These are phyloP conservation scores for Ennomos erosarius DNA, from an alignment of 2,888 invertebrate species.

Conservation along the genomic window DNA sequence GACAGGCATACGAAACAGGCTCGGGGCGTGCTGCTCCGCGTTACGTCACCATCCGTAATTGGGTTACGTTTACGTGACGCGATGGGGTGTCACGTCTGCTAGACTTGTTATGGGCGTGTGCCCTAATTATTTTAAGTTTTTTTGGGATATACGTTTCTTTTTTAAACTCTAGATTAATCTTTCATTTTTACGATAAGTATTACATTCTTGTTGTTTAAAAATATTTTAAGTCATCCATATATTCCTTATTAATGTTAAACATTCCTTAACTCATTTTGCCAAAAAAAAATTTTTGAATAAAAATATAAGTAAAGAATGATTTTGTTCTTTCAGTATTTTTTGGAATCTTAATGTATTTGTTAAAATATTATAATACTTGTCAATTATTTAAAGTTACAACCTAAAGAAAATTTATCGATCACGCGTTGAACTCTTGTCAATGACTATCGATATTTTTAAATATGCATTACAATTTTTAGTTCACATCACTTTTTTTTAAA, in stretches of 20 bases:
- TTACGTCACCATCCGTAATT: conserved; percentile 79
- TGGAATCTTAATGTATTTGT: no score
- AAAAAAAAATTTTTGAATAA: no score
- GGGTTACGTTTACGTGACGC: conserved; percentile 83
- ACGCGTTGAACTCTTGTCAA: conserved; percentile 36
- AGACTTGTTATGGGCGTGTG: conserved; percentile 64
- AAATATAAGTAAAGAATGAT: no score
- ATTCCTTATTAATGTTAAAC: no score
- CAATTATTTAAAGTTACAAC: not conserved
- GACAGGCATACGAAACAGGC: conserved; percentile 80
- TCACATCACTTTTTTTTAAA: not conserved
- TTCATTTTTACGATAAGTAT: no score
- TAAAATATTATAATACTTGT: no score
- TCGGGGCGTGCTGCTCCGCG: conserved; percentile 46
- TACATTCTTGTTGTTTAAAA: conserved; percentile 21
- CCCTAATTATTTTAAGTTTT: conserved; percentile 81
- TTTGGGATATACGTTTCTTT: conserved; percentile 43
- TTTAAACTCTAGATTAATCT: no score
- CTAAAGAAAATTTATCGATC: conserved; percentile 15
- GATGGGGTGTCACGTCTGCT: conserved; percentile 67
- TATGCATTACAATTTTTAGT: not conserved
- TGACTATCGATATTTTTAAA: not conserved
- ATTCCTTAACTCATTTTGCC: no score
- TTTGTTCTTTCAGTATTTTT: conserved; percentile 14
- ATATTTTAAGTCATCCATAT: no score